Evolutionary conservation across 2,113 vertebrate genomes (phyloP).

Genomic region (Corydoras sp.): DNA sequence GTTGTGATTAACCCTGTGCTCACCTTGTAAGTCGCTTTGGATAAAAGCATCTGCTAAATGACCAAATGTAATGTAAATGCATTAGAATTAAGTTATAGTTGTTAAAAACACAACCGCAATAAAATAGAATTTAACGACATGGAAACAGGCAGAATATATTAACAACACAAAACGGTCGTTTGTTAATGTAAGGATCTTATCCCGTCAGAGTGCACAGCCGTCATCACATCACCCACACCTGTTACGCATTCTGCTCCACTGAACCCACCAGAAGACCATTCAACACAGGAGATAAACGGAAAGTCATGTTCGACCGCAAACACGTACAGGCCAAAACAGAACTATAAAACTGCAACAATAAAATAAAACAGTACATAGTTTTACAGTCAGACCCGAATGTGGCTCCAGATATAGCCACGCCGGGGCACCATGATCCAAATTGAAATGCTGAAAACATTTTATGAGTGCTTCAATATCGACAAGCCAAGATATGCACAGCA

Average conservation of each 20-base stretch:
- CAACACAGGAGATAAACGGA: constrained; percentile 17
- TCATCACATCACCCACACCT: constrained; percentile 13
- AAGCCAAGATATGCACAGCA: neutral
- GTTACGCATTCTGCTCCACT: constrained; percentile 11
- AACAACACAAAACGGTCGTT: too few species aligned
- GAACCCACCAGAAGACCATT: constrained; percentile 20
- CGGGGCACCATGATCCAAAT: neutral
- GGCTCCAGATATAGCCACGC: constrained; percentile 3
- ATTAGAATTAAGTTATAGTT: too few species aligned
- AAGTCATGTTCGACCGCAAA: constrained; percentile 23
- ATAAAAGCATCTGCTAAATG: too few species aligned
- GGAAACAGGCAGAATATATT: too few species aligned
- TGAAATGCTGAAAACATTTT: constrained; percentile 17
- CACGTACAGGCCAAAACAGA: constrained; percentile 31
- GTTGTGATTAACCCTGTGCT: too few species aligned
- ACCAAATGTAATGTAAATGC: too few species aligned
- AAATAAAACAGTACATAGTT: neutral
- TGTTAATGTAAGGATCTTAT: too few species aligned
- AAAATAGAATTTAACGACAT: too few species aligned
- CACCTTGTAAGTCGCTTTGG: too few species aligned
- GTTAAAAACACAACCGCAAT: too few species aligned
- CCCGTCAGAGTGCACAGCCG: too few species aligned
- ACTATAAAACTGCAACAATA: constrained; percentile 32
- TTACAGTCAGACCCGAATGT: constrained; percentile 1
- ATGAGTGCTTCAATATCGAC: constrained; percentile 7